These are phyloP conservation scores for Tiliqua scincoides DNA, from an alignment of 2,113 vertebrate genomes.

Conservation along the genomic window DNA sequence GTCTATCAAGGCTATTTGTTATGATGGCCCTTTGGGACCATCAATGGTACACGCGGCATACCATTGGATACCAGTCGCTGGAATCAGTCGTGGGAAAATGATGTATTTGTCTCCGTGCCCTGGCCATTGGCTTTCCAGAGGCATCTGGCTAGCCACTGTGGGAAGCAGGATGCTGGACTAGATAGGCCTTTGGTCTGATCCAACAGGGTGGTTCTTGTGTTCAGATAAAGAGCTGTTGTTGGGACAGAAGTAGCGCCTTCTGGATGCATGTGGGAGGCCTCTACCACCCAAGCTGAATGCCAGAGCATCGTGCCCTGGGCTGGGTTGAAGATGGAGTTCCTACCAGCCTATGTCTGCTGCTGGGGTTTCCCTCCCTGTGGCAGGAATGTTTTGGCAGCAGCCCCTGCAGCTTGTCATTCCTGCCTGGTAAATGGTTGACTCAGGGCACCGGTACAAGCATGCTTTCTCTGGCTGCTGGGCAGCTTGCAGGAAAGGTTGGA, in stretches of 20 bases:
- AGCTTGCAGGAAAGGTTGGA: constrained; percentile 11
- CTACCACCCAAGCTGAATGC: not conserved
- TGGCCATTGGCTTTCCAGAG: no score
- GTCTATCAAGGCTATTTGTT: no score
- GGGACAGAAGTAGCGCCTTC: not conserved
- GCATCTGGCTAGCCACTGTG: no score
- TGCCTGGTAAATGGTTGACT: constrained; percentile 1
- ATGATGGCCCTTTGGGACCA: no score
- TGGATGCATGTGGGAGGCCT: not conserved
- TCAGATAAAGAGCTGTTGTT: not conserved
- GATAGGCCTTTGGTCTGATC: not conserved
- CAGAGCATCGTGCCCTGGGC: not conserved
- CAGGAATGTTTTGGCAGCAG: constrained; percentile 3
- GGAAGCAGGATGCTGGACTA: no score
- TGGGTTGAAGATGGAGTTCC: not conserved
- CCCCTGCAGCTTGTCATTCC: not conserved
- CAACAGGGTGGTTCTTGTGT: no score
- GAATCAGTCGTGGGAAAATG: no score
- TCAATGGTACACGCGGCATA: no score
- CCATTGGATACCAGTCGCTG: no score
- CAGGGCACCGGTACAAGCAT: not conserved
- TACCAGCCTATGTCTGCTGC: not conserved
- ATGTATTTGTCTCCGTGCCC: no score
- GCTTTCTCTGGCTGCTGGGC: not conserved
- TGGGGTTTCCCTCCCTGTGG: constrained; percentile 9